Base-by-base conservation (phyloP, 2,797 vertebrate genomes). In the Enteromius thamalakanensis region DNA sequence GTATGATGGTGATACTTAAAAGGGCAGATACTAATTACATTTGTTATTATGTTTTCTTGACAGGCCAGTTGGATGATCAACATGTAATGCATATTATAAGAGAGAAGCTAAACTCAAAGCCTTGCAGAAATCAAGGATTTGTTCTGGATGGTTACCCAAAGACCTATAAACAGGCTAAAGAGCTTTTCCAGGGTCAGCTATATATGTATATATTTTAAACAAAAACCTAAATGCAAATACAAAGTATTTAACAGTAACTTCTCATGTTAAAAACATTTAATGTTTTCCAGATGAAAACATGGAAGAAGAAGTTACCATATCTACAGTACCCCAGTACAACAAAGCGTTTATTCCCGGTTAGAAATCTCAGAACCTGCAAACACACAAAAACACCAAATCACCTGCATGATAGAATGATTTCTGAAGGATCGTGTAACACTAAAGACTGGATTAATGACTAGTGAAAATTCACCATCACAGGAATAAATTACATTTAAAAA, bases 101-200 rank as follows among this genome's bases (percentile, higher is more conserved):
- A 88, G 95, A 97, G 68, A 98, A 95, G 83, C 93, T 99, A 49
- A 94, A 90, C 82, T 97, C 97, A 12, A 95, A 95, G 88, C 94
- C 94, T 17, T 98, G 97, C 85, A 95, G 86, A 82, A 99, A 99
- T 88, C 97, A 97, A 69, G 98, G 98, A 9, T 99, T 96, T 88
- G 89, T 99, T 89, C 92, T 99, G 34, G 97, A 99, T 86, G 97
- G 96, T 4, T 98, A 94, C 86, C 97, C 95, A 1, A 92, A 96
- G 86, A 96, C 95, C 3, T 96, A 96, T 17, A 88, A 93, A 1
- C 95, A 98, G 87, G 97, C 97, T 53, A 92, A 91, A 87, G 87
- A 93, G 3, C 90, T 97, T 74, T 99, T 98, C 90, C 91, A 37
- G 12, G 91, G 98, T 98, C 86, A 90, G 72, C 4, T 12, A 23